phyloP scores from a whole-genome alignment of 2,888 invertebrate genomes.

The Panopea generosa region DNA sequence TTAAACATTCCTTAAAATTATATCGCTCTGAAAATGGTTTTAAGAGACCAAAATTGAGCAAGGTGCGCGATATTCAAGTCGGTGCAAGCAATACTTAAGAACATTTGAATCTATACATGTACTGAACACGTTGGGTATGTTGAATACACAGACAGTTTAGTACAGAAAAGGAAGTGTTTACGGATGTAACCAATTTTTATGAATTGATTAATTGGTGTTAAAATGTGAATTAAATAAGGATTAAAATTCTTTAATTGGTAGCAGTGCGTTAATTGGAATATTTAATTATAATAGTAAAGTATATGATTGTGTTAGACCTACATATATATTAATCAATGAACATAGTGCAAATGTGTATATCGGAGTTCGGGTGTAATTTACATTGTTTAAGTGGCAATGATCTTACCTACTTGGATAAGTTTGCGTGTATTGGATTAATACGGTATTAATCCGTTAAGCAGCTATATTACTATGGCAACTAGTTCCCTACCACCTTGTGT shows the following conservation, averaged over 20 bases:
- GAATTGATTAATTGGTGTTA: too few relatives aligned
- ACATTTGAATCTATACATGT: constrained; percentile 46
- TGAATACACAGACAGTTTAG: constrained; percentile 49
- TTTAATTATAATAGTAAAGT: neutral
- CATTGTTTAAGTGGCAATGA: too few relatives aligned
- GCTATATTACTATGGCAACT: constrained; percentile 39
- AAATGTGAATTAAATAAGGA: too few relatives aligned
- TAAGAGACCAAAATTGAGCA: constrained; percentile 5
- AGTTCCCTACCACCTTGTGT: constrained; percentile 65
- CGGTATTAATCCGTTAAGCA: too few relatives aligned
- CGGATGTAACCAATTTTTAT: neutral
- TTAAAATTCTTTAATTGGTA: constrained; percentile 6
- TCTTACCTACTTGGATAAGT: too few relatives aligned
- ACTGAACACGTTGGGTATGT: constrained; percentile 50
- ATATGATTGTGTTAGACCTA: neutral
- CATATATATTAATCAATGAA: too few relatives aligned
- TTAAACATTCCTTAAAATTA: constrained; percentile 16
- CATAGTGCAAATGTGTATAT: too few relatives aligned
- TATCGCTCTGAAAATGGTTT: too few relatives aligned
- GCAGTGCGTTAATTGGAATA: neutral
- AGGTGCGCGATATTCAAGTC: constrained; percentile 47
- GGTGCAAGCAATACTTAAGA: constrained; percentile 30
- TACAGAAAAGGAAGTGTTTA: constrained; percentile 6
- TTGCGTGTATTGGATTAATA: too few relatives aligned
- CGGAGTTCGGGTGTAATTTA: too few relatives aligned